Evolutionary conservation across 2,888 invertebrate species (phyloP), one percentile per base, ranked within the genome.

Genomic region (Caenorhabditis sp.): DNA sequence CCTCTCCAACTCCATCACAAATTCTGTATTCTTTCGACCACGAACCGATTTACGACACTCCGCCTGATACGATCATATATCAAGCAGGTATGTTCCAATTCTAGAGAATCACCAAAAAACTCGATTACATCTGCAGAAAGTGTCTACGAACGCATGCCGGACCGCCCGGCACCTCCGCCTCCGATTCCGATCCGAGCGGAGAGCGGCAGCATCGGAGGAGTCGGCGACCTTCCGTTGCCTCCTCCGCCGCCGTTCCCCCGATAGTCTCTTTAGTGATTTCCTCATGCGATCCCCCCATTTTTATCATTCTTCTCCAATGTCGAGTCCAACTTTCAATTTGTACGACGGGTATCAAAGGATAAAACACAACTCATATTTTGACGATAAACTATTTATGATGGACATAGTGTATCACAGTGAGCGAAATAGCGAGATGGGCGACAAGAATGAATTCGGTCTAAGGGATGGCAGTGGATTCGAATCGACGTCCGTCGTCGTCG

Each of bases 11-110:
- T 8, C 83, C 82, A 30, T 83, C 81, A 13, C 84, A 86, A 62
- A 63, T 86, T 17, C 66, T 85, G 32, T 86, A 85, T 48, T 85
- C 85, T 8, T 86, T 86, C 74, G 86, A 86, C 70, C 82, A 86
- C 68, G 86, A 86, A 65, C 86, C 86, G n/a, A 80, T 84, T 53
- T 86, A 86, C 63, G 86, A 86, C 62, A 79, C 78, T 11, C 86
- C 86, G 8, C 86, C 86, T 2, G 85, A 85, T 41, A 61, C 59
- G 24, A 56, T 55, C 27, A 48, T 20, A n/a, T 72, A 56, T 56
- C 58, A 50, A 2, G 13, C 63, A 45, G 72, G 63, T 63, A 20
- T n/a, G 37, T 20, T 6, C 11, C 2, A 4, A 13, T 13, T 53
- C 37, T 13, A 11, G 4, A 46, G 2, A 2, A 24, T 46, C 11